Base-by-base conservation (phyloP, 1,140 invertebrate species). In the Macrobrachium rosenbergii region DNA sequence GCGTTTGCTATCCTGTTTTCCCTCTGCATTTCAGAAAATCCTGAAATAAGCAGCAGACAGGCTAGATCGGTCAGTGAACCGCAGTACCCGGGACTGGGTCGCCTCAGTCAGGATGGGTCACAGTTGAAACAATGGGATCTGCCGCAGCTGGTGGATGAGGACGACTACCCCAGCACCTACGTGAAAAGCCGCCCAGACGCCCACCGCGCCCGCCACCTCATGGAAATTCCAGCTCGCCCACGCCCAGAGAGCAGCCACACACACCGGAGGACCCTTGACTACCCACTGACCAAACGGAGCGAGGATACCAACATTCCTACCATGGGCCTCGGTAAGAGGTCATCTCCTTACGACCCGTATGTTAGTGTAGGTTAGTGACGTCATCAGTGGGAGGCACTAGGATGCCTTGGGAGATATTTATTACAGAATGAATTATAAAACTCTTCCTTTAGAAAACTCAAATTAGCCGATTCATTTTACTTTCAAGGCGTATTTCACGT, bases 291-390 rank as follows among this genome's bases (percentile, higher is more conserved):
- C 0, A 82, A 81, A 58, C 64, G 84, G 7, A 60, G 19, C 8
- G 84, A 87, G 17, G 67, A 52, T 0, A 28, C 60, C 5, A 81
- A 87, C 59, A 81, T 81, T 43, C 84, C 84, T 14, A 72, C 83
- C 37, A 80, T 81, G 64, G 84, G 84, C 84, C 84, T 87, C 84
- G 77, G 84, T 87, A 87, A 87, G 84, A 80, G 84, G 77, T 67
- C 84, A 23, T 59, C 69, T 12, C 7, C 10, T n/a, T 87, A 81
- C 84, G 58, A 43, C 84, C 23, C 77, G n/a, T 73, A 73, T 87
- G 77, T 87, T 72, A 60, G 77, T 60, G n/a, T 87, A 87, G 83
- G 84, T 87, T 72, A 87, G 84, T 87, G 77, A 79, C 16, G n/a
- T 17, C 17, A 17, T 75, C 12, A 28, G 37, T 21, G 14, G n/a